Evolutionary conservation across 2,113 vertebrate genomes (phyloP).

Genomic region (Sakesphorus luctuosus): DNA sequence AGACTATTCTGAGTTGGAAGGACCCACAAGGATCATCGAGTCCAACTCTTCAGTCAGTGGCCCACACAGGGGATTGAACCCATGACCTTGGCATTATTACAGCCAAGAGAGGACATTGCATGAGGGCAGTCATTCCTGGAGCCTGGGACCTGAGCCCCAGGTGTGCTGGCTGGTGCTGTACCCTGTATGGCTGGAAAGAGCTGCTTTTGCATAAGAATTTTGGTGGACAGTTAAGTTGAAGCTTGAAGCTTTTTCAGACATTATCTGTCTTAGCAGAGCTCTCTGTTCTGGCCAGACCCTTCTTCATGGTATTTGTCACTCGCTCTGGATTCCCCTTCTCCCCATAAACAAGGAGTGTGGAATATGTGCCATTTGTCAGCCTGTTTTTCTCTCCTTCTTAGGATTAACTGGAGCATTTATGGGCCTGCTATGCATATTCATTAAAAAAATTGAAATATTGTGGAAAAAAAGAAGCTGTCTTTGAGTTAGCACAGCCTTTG

Average conservation of each 20-base stretch:
- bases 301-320: not conserved
- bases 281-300: not conserved
- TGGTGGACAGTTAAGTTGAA: not conserved
- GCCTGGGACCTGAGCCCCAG: not conserved
- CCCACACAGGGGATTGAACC: no score
- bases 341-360: not conserved
- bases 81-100: no score
- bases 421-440: slow-evolving; percentile 20
- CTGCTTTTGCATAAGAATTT: not conserved
- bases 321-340: not conserved
- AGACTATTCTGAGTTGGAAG: no score
- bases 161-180: not conserved
- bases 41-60: no score
- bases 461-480: slow-evolving; percentile 15
- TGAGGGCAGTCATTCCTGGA: not conserved
- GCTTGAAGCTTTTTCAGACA: not conserved
- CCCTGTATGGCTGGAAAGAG: not conserved
- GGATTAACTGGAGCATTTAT: not conserved
- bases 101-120: not conserved
- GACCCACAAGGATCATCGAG: no score
- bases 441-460: slow-evolving; percentile 4
- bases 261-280: not conserved
- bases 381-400: not conserved
- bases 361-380: not conserved
- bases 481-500: slow-evolving; percentile 42